Conservation (phyloP, 2,113 vertebrate genomes). For the Siniperca chuatsi region DNA sequence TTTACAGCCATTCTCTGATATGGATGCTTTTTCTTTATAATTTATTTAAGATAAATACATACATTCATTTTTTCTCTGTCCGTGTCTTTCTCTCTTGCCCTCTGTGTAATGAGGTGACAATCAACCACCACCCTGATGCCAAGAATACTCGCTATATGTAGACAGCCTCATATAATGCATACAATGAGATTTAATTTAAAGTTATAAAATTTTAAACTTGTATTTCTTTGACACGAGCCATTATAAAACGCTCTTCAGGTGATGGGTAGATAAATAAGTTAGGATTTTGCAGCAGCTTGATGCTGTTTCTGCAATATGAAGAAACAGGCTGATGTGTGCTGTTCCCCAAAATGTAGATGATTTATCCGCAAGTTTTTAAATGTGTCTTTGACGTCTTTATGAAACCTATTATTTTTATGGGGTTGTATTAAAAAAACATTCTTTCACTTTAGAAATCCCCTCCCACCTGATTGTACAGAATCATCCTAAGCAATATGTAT, state of each 20-base stretch:
- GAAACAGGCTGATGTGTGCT: constrained; percentile 29
- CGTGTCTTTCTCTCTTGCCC: constrained; percentile 22
- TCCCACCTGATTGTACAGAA: constrained; percentile 56
- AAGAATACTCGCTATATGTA: constrained; percentile 28
- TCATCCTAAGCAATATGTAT: constrained; percentile 76
- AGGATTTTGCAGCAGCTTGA: constrained; percentile 29
- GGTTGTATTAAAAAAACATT: constrained; percentile 37
- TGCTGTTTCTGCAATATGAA: constrained; percentile 63
- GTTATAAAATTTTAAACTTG: constrained; percentile 21
- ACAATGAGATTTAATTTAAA: constrained; percentile 25
- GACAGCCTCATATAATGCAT: constrained; percentile 14
- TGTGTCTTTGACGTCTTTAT: constrained; percentile 44
- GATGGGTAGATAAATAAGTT: constrained; percentile 16
- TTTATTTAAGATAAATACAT: constrained; percentile 21
- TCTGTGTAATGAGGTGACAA: constrained; percentile 68
- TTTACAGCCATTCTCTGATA: constrained; percentile 28
- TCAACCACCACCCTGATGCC: constrained; percentile 62
- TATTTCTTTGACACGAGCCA: constrained; percentile 40
- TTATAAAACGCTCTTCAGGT: constrained; percentile 34
- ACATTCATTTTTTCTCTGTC: not conserved
- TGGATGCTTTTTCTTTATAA: not conserved
- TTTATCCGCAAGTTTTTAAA: constrained; percentile 41
- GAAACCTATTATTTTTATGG: constrained; percentile 31
- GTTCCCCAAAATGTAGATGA: constrained; percentile 18
- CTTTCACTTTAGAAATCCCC: constrained; percentile 37